These are phyloP conservation scores for Chauna torquata DNA, from an alignment of 2,113 vertebrate genomes.

Conservation along the genomic window DNA sequence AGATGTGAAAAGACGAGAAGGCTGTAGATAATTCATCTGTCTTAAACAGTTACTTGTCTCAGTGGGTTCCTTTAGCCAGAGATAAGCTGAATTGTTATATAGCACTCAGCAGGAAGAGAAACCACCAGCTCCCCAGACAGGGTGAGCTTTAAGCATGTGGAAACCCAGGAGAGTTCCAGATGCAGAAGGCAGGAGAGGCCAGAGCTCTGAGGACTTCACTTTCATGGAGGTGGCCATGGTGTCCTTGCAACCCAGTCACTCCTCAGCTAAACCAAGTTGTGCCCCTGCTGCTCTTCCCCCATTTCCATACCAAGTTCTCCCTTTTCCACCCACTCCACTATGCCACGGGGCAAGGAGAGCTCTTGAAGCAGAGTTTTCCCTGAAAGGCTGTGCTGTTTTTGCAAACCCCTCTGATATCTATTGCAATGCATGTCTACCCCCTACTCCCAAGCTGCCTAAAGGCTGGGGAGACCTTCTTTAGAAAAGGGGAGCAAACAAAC, in stretches of 20 bases:
- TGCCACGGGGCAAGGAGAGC: neutral
- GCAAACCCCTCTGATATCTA: neutral
- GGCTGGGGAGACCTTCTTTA: neutral
- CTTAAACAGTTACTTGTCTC: neutral
- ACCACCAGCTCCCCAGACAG: neutral
- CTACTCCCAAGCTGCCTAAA: neutral
- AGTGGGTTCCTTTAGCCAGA: neutral
- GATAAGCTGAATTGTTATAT: neutral
- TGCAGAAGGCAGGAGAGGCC: neutral
- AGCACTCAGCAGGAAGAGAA: neutral
- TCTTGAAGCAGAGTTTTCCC: neutral
- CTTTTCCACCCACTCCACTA: neutral
- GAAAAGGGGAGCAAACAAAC: neutral
- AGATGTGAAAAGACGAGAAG: neutral
- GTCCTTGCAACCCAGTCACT: neutral
- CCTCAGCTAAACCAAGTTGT: neutral
- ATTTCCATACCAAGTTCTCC: neutral
- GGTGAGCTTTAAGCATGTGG: neutral
- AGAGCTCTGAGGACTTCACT: neutral
- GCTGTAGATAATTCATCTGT: neutral
- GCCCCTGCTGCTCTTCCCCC: neutral
- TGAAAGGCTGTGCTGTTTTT: neutral
- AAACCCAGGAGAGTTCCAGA: neutral
- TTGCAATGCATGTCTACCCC: fast-evolving
- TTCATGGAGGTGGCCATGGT: fast-evolving